These are phyloP conservation scores for Leptobrachium ailaonicum DNA, from an alignment of 2,113 vertebrate species.

Conservation along the genomic window DNA sequence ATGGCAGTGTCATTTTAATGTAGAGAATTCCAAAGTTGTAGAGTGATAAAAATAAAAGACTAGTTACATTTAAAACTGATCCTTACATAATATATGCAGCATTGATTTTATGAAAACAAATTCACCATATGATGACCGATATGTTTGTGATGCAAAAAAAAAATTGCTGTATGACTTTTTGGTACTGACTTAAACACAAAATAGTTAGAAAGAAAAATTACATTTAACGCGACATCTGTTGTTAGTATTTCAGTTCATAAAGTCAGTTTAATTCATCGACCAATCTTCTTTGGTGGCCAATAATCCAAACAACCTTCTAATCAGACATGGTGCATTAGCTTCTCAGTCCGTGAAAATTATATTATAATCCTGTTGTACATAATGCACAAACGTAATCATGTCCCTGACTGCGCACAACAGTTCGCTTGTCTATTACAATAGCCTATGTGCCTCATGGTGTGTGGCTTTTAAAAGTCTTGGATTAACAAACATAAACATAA, in stretches of 20 bases:
- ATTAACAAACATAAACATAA: neutral
- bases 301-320: conserved; percentile 10
- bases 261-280: neutral
- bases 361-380: neutral
- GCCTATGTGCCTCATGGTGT: conserved; percentile 16
- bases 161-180: too few relatives aligned
- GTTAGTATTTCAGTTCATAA: neutral
- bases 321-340: conserved; percentile 35
- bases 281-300: conserved; percentile 25
- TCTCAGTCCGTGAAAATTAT: conserved; percentile 7
- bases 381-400: neutral
- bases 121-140: neutral
- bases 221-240: too few relatives aligned
- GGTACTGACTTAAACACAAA: too few relatives aligned
- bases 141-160: neutral
- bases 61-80: too few relatives aligned
- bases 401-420: conserved; percentile 10
- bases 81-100: too few relatives aligned
- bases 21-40: too few relatives aligned
- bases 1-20: too few relatives aligned
- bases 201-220: too few relatives aligned
- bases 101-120: neutral
- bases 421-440: conserved; percentile 1
- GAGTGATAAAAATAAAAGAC: too few relatives aligned
- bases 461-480: conserved; percentile 23